Conservation (phyloP, 2,113 vertebrate genomes). For the Oceanites oceanicus region DNA sequence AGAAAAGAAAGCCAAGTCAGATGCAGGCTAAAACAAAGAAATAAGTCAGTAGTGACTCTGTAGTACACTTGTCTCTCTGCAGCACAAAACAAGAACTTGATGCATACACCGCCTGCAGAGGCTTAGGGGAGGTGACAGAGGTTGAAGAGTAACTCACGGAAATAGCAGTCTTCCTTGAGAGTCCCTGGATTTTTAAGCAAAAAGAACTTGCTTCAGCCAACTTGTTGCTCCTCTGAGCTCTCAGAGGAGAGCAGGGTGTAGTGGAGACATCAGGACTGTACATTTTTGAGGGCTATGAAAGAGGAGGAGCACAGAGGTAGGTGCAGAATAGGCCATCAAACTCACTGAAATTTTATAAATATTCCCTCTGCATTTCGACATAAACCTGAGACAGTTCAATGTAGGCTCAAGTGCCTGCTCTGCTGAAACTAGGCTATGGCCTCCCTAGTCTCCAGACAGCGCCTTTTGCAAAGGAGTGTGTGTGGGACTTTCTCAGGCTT, state of each 20-base stretch:
- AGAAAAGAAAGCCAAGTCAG: not conserved
- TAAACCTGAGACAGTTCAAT: not conserved
- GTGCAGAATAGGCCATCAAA: not conserved
- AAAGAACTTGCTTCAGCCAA: not conserved
- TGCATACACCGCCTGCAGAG: too few species aligned
- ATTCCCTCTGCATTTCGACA: not conserved
- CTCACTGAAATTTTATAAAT: not conserved
- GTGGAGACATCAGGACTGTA: not conserved
- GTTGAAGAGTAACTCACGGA: too few species aligned
- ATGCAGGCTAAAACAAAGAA: too few species aligned
- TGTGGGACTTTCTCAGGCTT: slow-evolving; percentile 62
- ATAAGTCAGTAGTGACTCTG: too few species aligned
- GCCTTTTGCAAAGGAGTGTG: not conserved
- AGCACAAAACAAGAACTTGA: too few species aligned
- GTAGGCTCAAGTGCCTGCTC: not conserved
- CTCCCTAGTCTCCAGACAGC: not conserved
- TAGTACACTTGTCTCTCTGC: too few species aligned
- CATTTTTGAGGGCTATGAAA: not conserved
- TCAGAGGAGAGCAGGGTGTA: not conserved
- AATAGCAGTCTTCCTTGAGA: too few species aligned
- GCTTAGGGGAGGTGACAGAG: too few species aligned
- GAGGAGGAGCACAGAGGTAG: not conserved
- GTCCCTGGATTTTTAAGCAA: not conserved
- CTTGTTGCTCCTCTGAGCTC: not conserved
- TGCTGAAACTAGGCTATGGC: slow-evolving; percentile 3